These are phyloP conservation scores for Cephalopholis sonnerati DNA, from an alignment of 2,113 vertebrate genomes.

Conservation along the genomic window DNA sequence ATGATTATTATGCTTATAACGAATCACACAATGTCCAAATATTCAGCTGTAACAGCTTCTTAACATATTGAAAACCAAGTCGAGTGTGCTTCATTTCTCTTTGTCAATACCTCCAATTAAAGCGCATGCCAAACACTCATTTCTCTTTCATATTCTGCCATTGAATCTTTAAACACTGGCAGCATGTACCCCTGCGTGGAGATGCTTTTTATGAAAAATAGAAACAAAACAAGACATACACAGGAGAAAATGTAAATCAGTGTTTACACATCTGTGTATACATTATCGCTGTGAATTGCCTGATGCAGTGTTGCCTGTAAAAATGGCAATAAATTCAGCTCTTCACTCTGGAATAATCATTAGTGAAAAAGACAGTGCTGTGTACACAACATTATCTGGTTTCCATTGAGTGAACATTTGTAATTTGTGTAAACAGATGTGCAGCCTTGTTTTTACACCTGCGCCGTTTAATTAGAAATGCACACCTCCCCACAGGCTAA, in stretches of 20 bases:
- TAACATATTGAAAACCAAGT: background rate
- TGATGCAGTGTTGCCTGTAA: constrained; percentile 2
- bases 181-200: background rate
- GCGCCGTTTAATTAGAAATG: constrained; percentile 72
- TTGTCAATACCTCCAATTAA: constrained; percentile 1
- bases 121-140: background rate
- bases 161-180: constrained; percentile 23
- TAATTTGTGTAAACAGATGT: constrained; percentile 80
- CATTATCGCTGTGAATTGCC: constrained; percentile 11
- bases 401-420: constrained; percentile 67
- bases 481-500: constrained; percentile 61
- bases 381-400: constrained; percentile 55
- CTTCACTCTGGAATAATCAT: constrained; percentile 51
- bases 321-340: constrained; percentile 30
- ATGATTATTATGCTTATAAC: background rate
- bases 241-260: constrained; percentile 8
- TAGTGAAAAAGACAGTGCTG: constrained; percentile 43
- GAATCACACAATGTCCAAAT: background rate
- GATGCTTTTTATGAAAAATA: background rate
- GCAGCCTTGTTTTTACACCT: constrained; percentile 69
- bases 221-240: background rate
- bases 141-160: constrained; percentile 22
- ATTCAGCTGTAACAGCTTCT: no score
- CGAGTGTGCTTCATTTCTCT: constrained; percentile 12
- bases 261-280: constrained; percentile 24